Conservation (phyloP, 1,140 invertebrate genomes). For the Zaprionus africanus region DNA sequence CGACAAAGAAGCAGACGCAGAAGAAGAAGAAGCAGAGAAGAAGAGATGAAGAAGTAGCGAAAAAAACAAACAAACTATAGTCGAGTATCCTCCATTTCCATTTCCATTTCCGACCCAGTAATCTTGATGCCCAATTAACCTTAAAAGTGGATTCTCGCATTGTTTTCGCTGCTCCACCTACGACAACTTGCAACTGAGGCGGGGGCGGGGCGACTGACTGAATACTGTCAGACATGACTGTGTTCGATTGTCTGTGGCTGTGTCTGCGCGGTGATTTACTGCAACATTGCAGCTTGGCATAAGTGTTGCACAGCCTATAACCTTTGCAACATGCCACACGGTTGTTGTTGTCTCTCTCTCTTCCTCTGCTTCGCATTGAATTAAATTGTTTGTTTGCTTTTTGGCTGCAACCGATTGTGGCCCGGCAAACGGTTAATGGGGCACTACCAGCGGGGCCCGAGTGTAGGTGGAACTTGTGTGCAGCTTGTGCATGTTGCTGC, state of each 20-base stretch:
- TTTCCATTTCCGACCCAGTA: conserved; percentile 84
- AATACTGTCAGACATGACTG: conserved; percentile 49
- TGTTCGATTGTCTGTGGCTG: conserved; percentile 38
- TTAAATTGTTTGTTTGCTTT: conserved; percentile 84
- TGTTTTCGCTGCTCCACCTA: conserved; percentile 66
- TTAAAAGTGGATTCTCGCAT: conserved; percentile 84
- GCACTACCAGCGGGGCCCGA: conserved; percentile 33
- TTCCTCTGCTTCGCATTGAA: conserved; percentile 66
- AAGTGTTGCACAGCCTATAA: conserved; percentile 83
- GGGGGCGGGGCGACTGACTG: conserved; percentile 23
- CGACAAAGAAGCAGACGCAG: conserved; percentile 18
- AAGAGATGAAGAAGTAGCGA: conserved; percentile 16
- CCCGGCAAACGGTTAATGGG: conserved; percentile 79
- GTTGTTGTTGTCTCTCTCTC: conserved; percentile 33
- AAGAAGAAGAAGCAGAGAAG: conserved; percentile 20
- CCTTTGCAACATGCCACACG: conserved; percentile 75
- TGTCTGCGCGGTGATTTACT: conserved; percentile 68
- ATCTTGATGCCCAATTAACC: conserved; percentile 85
- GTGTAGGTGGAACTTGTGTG: conserved; percentile 60
- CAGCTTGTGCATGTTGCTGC: conserved; percentile 57
- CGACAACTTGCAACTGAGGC: conserved; percentile 24
- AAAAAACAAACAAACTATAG: conserved; percentile 9
- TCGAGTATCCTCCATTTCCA: conserved; percentile 64
- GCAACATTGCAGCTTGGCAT: conserved; percentile 82
- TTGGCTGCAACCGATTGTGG: conserved; percentile 76